These are phyloP conservation scores for Gymnarchus niloticus DNA, from an alignment of 2,113 vertebrate genomes.

Conservation along the genomic window DNA sequence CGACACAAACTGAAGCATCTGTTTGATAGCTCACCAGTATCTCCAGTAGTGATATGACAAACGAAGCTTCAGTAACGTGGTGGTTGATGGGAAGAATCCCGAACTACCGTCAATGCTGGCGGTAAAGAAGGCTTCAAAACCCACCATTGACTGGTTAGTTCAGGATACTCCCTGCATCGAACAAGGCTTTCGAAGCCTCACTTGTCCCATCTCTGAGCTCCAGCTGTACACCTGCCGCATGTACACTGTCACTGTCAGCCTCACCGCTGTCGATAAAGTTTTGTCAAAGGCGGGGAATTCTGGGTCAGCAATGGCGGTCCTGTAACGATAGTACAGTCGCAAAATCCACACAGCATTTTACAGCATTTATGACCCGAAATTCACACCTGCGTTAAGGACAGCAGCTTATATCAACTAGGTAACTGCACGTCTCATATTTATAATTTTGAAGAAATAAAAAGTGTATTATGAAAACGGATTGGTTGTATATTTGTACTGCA, in stretches of 20 bases:
- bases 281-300: slow-evolving; percentile 35
- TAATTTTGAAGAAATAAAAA: not conserved
- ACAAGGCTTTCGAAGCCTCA: too few species aligned
- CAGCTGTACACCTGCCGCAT: not conserved
- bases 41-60: not conserved
- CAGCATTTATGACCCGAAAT: not conserved
- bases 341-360: slow-evolving; percentile 18
- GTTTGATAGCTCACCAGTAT: not conserved
- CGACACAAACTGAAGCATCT: not conserved
- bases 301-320: slow-evolving; percentile 63
- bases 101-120: too few species aligned
- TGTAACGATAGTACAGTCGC: slow-evolving; percentile 46
- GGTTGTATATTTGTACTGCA: not conserved
- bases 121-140: too few species aligned
- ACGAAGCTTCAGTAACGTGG: too few species aligned
- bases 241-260: not conserved
- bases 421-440: not conserved
- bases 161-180: too few species aligned
- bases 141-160: too few species aligned
- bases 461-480: not conserved
- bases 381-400: not conserved
- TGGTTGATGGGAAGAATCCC: too few species aligned
- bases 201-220: too few species aligned
- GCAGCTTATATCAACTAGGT: not conserved
- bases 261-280: slow-evolving; percentile 39